These are phyloP conservation scores for Mamestra configurata DNA, from an alignment of 1,140 invertebrate genomes.

Conservation along the genomic window DNA sequence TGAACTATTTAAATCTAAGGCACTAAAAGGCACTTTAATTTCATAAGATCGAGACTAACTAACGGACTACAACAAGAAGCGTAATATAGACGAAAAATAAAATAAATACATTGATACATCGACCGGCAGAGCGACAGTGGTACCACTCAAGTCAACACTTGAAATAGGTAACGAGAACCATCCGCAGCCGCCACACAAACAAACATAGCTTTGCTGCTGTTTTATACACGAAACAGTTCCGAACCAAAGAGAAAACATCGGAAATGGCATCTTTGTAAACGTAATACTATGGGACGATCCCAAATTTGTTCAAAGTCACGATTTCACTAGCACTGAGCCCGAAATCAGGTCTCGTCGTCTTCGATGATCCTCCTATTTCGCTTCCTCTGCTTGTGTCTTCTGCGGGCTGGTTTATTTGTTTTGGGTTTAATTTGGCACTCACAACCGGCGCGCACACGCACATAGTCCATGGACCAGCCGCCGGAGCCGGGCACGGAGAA, in stretches of 20 bases:
- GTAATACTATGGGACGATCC: slow-evolving; percentile 57
- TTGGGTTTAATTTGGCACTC: slow-evolving; percentile 91
- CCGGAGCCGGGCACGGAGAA: slow-evolving; percentile 88
- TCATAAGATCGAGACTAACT: slow-evolving; percentile 68
- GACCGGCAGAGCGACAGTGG: slow-evolving; percentile 68
- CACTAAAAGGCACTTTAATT: slow-evolving; percentile 68
- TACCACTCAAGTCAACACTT: slow-evolving; percentile 57
- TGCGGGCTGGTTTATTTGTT: slow-evolving; percentile 69
- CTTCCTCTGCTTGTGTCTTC: slow-evolving; percentile 73
- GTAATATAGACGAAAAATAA: slow-evolving; percentile 73
- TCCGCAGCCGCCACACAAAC: slow-evolving; percentile 38
- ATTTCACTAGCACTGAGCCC: slow-evolving; percentile 60
- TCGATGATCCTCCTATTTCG: slow-evolving; percentile 73
- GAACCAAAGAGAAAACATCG: slow-evolving; percentile 64
- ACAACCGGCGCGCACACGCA: slow-evolving; percentile 94
- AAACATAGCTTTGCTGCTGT: slow-evolving; percentile 17
- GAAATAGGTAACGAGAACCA: slow-evolving; percentile 65
- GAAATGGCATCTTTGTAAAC: slow-evolving; percentile 58
- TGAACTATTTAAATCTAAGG: slow-evolving; percentile 49
- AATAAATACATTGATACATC: slow-evolving; percentile 75
- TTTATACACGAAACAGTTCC: slow-evolving; percentile 30
- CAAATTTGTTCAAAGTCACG: slow-evolving; percentile 80
- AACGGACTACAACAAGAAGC: slow-evolving; percentile 75
- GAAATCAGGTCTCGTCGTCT: slow-evolving; percentile 81
- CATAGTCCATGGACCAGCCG: slow-evolving; percentile 94